Conservation (phyloP, 2,888 invertebrate genomes). For the Cerastis rubricosa region DNA sequence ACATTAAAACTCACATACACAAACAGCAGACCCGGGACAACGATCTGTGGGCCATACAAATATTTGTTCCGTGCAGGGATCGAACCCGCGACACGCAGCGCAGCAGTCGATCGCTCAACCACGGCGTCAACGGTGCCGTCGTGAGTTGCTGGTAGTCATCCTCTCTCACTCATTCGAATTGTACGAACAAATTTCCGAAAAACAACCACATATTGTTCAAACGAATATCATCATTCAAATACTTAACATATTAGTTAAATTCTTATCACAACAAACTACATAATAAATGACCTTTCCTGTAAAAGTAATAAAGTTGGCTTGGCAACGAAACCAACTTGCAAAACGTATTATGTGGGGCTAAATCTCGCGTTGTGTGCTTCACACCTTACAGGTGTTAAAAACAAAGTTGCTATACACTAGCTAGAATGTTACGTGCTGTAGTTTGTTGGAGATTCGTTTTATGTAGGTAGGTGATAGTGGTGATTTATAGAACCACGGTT, state of each 20-base stretch:
- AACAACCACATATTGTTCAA: not conserved
- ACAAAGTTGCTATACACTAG: slow-evolving; percentile 39
- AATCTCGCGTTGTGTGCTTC: slow-evolving; percentile 6
- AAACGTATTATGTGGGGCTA: slow-evolving; percentile 42
- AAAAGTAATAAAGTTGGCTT: slow-evolving; percentile 36
- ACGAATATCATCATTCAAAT: not conserved
- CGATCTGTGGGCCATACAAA: no score
- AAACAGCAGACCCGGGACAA: no score
- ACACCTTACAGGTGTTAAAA: slow-evolving; percentile 35
- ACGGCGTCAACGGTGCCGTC: no score
- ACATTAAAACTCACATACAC: no score
- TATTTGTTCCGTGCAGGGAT: no score
- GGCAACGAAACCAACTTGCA: slow-evolving; percentile 27
- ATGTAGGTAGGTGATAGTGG: not conserved
- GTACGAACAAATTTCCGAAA: not conserved
- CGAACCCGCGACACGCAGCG: no score
- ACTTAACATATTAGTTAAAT: not conserved
- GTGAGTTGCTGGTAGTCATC: not conserved
- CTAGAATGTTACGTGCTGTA: slow-evolving; percentile 10
- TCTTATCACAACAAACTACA: not conserved
- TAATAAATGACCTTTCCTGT: slow-evolving; percentile 1
- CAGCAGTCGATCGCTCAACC: no score
- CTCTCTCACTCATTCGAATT: not conserved
- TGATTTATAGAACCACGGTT: not conserved
- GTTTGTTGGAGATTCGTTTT: not conserved